Evolutionary conservation across 2,113 vertebrate genomes (phyloP).

Genomic region (Mixornis gularis): DNA sequence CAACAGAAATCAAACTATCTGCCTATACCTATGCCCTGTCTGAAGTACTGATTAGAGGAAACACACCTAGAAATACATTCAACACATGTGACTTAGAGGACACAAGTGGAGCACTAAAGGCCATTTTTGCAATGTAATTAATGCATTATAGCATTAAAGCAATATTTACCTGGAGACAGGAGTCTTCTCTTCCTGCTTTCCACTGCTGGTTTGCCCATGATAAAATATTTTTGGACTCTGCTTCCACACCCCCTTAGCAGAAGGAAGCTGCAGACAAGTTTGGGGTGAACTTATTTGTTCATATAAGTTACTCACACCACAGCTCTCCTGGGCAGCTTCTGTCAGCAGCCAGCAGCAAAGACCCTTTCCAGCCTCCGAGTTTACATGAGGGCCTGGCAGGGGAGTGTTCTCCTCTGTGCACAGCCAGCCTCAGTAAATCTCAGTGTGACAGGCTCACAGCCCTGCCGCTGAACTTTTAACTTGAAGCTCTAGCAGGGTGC

Average conservation of each 20-base stretch:
- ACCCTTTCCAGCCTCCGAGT: neutral
- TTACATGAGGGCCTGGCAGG: neutral
- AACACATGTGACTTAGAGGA: neutral
- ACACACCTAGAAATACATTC: neutral
- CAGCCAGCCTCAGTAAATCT: constrained; percentile 33
- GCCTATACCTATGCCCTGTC: neutral
- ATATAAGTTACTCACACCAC: neutral
- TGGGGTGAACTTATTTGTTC: neutral
- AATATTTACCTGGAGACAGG: neutral
- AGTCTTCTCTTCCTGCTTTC: neutral
- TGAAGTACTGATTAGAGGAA: neutral
- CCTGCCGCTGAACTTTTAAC: constrained; percentile 68
- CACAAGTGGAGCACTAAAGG: neutral
- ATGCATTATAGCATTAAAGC: neutral
- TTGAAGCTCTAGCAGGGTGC: constrained; percentile 67
- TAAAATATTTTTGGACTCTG: neutral
- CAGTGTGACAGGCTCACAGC: neutral
- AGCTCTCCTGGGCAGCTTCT: neutral
- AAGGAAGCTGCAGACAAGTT: neutral
- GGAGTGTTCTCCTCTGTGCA: constrained; percentile 42
- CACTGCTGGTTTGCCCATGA: neutral
- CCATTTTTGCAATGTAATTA: neutral
- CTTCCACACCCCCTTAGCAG: neutral
- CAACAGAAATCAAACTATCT: neutral
- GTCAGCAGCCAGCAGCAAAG: neutral